These are phyloP conservation scores for Acrobasis suavella DNA, from an alignment of 2,888 invertebrate genomes.

Conservation along the genomic window DNA sequence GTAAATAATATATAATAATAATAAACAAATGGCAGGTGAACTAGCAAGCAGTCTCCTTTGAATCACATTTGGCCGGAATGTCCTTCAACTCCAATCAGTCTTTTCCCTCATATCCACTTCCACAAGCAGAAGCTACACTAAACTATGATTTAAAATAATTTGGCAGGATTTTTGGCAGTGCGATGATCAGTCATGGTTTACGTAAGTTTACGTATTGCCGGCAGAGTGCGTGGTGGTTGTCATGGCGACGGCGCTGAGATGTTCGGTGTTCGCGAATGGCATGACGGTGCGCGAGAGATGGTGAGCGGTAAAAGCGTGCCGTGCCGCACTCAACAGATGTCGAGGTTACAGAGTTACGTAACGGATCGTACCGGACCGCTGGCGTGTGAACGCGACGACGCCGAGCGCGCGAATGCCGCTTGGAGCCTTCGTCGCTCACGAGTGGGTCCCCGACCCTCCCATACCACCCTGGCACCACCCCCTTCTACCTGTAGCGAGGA, in stretches of 20 bases:
- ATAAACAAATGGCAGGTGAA: constrained; percentile 1
- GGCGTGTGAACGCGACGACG: constrained; percentile 60
- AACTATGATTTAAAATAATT: constrained; percentile 50
- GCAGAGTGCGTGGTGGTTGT: constrained; percentile 51
- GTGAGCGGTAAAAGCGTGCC: constrained; percentile 59
- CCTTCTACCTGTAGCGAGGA: constrained; percentile 42
- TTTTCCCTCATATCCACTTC: constrained; percentile 50
- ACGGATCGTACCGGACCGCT: constrained; percentile 60
- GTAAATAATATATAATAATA: constrained; percentile 10
- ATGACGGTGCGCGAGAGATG: constrained; percentile 66
- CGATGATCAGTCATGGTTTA: constrained; percentile 44
- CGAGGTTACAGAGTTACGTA: constrained; percentile 68
- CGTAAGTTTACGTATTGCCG: constrained; percentile 52
- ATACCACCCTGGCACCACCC: constrained; percentile 36
- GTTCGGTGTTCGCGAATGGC: constrained; percentile 48
- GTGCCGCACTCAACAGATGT: constrained; percentile 73
- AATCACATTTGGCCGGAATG: too few relatives aligned
- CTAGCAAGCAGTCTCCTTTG: background rate
- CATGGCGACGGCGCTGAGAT: constrained; percentile 49
- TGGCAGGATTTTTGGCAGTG: constrained; percentile 61
- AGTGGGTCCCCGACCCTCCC: constrained; percentile 35
- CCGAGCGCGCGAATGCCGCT: constrained; percentile 69
- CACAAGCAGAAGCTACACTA: constrained; percentile 59
- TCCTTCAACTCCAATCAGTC: background rate
- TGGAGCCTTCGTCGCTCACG: constrained; percentile 48